A percentile compares a stretch with the other conserved stretches of the same genome.
phyloP scores from a whole-genome alignment of 2,113 vertebrate species.

The Eolophus roseicapilla region DNA sequence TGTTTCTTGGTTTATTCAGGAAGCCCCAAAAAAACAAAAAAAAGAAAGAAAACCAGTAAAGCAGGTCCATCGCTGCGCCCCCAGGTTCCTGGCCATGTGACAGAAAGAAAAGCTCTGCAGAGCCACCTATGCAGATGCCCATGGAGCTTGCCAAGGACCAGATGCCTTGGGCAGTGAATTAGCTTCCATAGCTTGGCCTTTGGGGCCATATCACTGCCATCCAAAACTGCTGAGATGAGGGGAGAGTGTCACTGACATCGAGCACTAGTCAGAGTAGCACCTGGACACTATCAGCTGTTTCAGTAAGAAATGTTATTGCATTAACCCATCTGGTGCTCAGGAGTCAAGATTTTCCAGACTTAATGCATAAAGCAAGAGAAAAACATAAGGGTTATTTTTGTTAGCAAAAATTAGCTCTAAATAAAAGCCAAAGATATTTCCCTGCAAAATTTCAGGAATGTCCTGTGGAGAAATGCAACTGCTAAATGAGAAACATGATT shows the following conservation, averaged over 20 bases:
- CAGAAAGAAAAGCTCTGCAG: background rate
- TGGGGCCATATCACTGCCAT: background rate
- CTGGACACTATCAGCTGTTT: background rate
- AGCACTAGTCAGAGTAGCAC: background rate
- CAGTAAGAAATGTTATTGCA: background rate
- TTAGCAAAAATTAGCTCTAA: background rate
- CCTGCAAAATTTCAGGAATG: constrained; percentile 20
- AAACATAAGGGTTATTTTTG: constrained; percentile 6
- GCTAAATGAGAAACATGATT: background rate
- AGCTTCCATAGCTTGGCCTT: background rate
- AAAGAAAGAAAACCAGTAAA: background rate
- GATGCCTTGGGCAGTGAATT: background rate
- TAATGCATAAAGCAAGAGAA: background rate
- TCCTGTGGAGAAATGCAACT: background rate
- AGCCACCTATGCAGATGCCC: background rate
- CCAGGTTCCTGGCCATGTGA: background rate
- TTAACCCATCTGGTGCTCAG: background rate
- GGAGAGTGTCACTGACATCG: background rate
- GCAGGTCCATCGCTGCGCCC: background rate
- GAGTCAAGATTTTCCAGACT: background rate
- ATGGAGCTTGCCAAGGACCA: background rate
- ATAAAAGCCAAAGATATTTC: constrained; percentile 19
- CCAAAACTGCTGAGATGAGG: background rate
- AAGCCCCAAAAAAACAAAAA: background rate
- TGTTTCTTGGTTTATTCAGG: background rate